phyloP scores from a whole-genome alignment of 1,140 invertebrate genomes.

The Hesperophylax magnus region DNA sequence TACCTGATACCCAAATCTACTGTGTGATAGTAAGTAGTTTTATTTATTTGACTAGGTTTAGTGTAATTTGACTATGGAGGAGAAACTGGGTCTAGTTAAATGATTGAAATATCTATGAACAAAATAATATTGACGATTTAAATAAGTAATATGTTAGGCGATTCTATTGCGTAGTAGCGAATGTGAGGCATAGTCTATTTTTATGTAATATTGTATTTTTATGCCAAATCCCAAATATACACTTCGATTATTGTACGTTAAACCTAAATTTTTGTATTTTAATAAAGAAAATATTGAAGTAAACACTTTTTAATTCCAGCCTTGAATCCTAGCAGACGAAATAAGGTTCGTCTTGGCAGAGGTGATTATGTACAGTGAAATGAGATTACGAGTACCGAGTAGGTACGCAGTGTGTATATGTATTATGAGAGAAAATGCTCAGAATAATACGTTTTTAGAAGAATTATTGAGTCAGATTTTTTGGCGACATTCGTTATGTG shows the following conservation, averaged over 20 bases:
- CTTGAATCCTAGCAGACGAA: neutral
- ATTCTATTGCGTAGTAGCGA: neutral
- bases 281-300: slow-evolving; percentile 7
- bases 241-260: slow-evolving; percentile 17
- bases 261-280: slow-evolving; percentile 29
- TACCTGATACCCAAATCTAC: slow-evolving; percentile 31
- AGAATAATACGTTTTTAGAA: too few relatives aligned
- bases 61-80: neutral
- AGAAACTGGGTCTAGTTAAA: slow-evolving; percentile 2
- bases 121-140: slow-evolving; percentile 13
- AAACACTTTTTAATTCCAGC: neutral
- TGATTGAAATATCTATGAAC: slow-evolving; percentile 1
- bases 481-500: too few relatives aligned
- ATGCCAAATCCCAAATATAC: slow-evolving; percentile 12
- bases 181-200: slow-evolving; percentile 19
- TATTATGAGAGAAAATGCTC: too few relatives aligned
- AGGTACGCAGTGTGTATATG: too few relatives aligned
- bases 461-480: too few relatives aligned
- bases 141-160: slow-evolving; percentile 9
- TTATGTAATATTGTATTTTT: slow-evolving; percentile 10
- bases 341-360: too few relatives aligned
- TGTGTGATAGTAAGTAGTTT: slow-evolving; percentile 35
- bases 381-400: too few relatives aligned
- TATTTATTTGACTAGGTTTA: slow-evolving; percentile 38
- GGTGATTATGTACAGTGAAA: too few relatives aligned